phyloP scores from a whole-genome alignment of 1,140 invertebrate species.

The Drosophila seguyi region DNA sequence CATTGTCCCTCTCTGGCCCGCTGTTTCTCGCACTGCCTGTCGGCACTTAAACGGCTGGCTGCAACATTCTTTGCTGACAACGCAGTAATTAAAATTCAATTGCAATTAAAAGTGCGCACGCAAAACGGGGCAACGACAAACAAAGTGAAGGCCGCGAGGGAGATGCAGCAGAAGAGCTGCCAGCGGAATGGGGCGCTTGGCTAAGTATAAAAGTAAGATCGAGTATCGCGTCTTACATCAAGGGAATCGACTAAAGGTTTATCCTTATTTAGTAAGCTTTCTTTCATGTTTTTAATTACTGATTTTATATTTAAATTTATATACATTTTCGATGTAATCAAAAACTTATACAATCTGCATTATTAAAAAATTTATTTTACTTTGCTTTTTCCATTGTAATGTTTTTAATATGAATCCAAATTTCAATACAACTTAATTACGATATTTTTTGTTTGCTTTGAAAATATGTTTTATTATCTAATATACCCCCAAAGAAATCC shows the following conservation, averaged over 20 bases:
- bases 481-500: not conserved
- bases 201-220: slow-evolving; percentile 13
- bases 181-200: slow-evolving; percentile 1
- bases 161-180: not conserved
- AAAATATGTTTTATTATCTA: not conserved
- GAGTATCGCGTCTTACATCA: not conserved
- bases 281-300: too few species aligned
- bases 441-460: not conserved
- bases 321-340: too few species aligned
- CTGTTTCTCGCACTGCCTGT: slow-evolving; percentile 33
- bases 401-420: too few species aligned
- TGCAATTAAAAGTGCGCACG: slow-evolving; percentile 84
- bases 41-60: slow-evolving; percentile 73
- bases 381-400: too few species aligned
- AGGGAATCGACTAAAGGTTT: not conserved
- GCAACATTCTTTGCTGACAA: slow-evolving; percentile 84
- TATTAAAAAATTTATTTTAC: too few species aligned
- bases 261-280: too few species aligned
- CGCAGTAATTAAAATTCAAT: slow-evolving; percentile 85
- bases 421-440: too few species aligned
- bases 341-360: too few species aligned
- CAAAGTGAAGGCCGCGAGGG: slow-evolving; percentile 41
- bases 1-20: slow-evolving; percentile 34
- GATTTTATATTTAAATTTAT: too few species aligned
- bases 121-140: slow-evolving; percentile 75